Base-by-base conservation (phyloP, 1,140 invertebrate genomes). In the Streblospio benedicti region DNA sequence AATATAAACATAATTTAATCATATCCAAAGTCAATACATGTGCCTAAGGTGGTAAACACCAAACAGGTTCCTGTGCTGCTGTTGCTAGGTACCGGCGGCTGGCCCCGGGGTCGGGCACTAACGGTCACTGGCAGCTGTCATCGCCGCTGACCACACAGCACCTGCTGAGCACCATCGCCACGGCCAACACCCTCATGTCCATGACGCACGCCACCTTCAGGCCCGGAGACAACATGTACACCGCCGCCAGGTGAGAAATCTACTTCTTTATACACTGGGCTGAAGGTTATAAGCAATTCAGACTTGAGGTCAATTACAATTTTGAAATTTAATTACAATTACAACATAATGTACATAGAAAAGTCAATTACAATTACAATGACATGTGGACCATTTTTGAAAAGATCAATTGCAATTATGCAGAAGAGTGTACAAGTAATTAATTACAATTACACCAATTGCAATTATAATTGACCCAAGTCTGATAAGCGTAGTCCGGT, bases 161-260 rank as follows among this genome's bases (percentile, higher is more conserved):
- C 78, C 83, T 99, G 30, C 79, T 98, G 51, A 87, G 93, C 33
- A 86, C 98, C 43, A 91, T 99, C 31, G 88, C 94, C 18, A 80
- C 97, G 28, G 89, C 93, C 9, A 97, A 98, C 76, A 98, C 96
- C 0, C 81, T 99, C 20, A 97, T 97, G 91, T 94, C 92, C 0
- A 96, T 98, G 91, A 93, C 89, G 71, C 92, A 91, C 70, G 91
- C 93, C 28, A 91, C 90, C 20, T 97, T 97, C 62, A 69, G 78
- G 60, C 57, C 20, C 54, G 50, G 5, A 59, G 49, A 23, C 44
- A 4, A 5, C 20, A n/a, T 12, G n/a, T 12, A 12, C 38, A 41
- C 12, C 12, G 38, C 12, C 38, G 38, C n/a, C 38, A 41, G n/a
- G 38, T 12, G n/a, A 41, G 38, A n/a, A 12, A n/a, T 12, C 12